Evolutionary conservation across 1,140 invertebrate genomes (phyloP).

Genomic region (Saxidomus purpurata): DNA sequence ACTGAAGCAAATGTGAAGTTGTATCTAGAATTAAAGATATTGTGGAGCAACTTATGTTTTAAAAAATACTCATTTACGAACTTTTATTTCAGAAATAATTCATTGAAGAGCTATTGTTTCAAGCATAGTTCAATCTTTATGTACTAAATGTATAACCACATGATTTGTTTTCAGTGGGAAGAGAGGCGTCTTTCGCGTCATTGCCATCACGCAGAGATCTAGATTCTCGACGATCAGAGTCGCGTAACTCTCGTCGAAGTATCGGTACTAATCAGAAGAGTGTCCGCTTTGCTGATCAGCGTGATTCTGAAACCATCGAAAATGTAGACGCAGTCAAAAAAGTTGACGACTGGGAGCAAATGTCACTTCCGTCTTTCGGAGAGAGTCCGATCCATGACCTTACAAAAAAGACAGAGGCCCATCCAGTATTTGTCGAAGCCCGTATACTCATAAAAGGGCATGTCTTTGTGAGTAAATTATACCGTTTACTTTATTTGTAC

Average conservation of each 20-base stretch:
- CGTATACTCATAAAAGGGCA: constrained; percentile 80
- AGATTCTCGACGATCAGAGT: constrained; percentile 11
- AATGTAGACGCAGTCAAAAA: constrained; percentile 20
- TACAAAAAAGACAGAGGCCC: constrained; percentile 14
- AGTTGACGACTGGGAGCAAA: constrained; percentile 55
- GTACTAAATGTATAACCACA: too few relatives aligned
- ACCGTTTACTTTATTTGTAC: background rate
- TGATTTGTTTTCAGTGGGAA: constrained; percentile 29
- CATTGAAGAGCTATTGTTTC: too few relatives aligned
- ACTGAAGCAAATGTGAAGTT: too few relatives aligned
- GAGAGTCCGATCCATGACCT: constrained; percentile 56
- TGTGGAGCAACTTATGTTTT: too few relatives aligned
- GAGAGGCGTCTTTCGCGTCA: constrained; percentile 50
- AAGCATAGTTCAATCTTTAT: too few relatives aligned
- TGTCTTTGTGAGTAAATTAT: constrained; percentile 81
- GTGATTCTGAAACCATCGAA: background rate
- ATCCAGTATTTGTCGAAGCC: constrained; percentile 77
- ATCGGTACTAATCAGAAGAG: constrained; percentile 14
- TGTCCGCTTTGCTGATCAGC: background rate
- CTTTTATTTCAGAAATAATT: too few relatives aligned
- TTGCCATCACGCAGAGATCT: background rate
- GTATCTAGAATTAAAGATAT: too few relatives aligned
- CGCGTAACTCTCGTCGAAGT: constrained; percentile 2
- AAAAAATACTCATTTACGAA: too few relatives aligned
- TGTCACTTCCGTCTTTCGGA: background rate